Evolutionary conservation across 1,140 invertebrate genomes (phyloP), one percentile per base, ranked within the genome.

Genomic region (Brachionus rubens): DNA sequence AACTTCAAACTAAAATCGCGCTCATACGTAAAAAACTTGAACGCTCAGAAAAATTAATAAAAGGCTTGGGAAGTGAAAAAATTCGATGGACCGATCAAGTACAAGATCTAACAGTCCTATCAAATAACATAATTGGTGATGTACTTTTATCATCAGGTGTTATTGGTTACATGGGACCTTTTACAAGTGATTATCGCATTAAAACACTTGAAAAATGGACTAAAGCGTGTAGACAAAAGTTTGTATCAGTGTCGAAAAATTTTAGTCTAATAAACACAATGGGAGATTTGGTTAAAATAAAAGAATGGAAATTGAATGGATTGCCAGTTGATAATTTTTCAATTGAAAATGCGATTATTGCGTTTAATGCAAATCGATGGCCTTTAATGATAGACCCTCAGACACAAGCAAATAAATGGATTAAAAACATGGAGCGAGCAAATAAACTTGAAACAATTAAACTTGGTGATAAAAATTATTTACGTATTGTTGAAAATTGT

Each of bases 311-410:
- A 77, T 83, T 84, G 24, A 80, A 81, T 26, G 84, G 84, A 28
- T 79, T 85, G 7, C 84, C 84, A 56, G 83, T 83, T 14, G 84
- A 85, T 77, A 81, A 81, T 81, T 85, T 83, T 78, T 85, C 84
- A n/a, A 79, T 83, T 30, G 83, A 85, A 78, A 85, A 85, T 79
- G 84, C 80, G 9, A 80, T 85, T 46, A 84, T 85, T 52, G 81
- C 82, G 33, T 80, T 77, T 24, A 81, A 76, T 78, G 80, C 83
- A 56, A 84, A 83, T 65, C 79, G 84, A 19, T 85, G 83, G 83
- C 83, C 84, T 5, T 78, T 85, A 52, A 83, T 85, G 81, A 85
- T 85, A 75, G 84, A 85, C 78, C 84, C 84, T 3, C 84, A 85
- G 77, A 81, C 80, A 62, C 84, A 85, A 78, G 84, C 83, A 21